Evolutionary conservation across 1,140 invertebrate species (phyloP), one percentile per base, ranked within the genome.

Genomic region (Schlechtendalia chinensis): DNA sequence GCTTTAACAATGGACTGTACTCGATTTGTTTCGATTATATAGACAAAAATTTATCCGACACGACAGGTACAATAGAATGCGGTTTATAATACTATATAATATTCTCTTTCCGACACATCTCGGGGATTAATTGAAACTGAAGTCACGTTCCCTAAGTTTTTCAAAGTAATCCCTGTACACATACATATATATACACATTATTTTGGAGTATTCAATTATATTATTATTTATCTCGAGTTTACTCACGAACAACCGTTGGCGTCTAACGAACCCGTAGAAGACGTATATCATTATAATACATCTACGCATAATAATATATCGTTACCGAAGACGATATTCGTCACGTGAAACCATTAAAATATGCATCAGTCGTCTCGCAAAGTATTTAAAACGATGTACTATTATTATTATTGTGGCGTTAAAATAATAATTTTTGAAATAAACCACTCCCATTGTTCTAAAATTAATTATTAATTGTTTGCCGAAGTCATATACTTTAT

Each of bases 41-140:
- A 50, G 69, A 54, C 50, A 54, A 72, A 72, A 54, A 50, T 50
- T 24, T n/a, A n/a, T n/a, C n/a, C 17, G 54, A 72, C 54, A 72
- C 53, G 47, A 54, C 47, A 54, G 69, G 69, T 54, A 29, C 47
- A 72, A n/a, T n/a, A n/a, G n/a, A n/a, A n/a, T n/a, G n/a, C n/a
- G n/a, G n/a, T n/a, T n/a, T n/a, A n/a, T n/a, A n/a, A n/a, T n/a
- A n/a, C n/a, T n/a, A 54, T 72, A 29, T 47, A 72, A 72, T 29
- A 72, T 72, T 72, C 47, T 54, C 69, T 72, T 29, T 53, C 50
- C 45, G 19, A 54, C 24, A 72, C 24, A 54, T 53, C 27, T 27
- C 47, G 50, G 50, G 24, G 50, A 72, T 72, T 72, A 72, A 72
- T 72, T 72, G 53, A 72, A n/a, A 72, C 47, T 29, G 27, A 16